phyloP scores from a whole-genome alignment of 2,888 invertebrate genomes.

The Allolobophora icterica region DNA sequence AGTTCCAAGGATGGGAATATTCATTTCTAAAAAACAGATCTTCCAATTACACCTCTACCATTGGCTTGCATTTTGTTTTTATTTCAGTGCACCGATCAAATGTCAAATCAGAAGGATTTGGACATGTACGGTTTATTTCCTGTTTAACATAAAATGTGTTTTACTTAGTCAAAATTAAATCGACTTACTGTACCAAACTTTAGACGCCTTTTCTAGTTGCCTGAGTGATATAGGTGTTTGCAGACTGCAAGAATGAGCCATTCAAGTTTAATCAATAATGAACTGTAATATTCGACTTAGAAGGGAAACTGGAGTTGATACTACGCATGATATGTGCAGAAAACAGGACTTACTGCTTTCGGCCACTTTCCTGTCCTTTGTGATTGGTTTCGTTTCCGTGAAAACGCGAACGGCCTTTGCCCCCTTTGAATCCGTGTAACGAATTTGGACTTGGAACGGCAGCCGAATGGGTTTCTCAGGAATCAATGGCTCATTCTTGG shows the following conservation, averaged over 20 bases:
- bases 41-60: too few species aligned
- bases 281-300: background rate
- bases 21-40: conserved; percentile 40
- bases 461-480: background rate
- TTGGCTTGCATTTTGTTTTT: too few species aligned
- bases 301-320: background rate
- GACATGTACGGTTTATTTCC: too few species aligned
- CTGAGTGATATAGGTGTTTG: background rate
- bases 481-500: background rate
- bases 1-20: conserved; percentile 54
- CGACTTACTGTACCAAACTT: too few species aligned
- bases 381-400: background rate
- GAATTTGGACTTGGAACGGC: background rate
- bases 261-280: background rate
- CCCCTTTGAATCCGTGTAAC: background rate
- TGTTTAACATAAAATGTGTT: too few species aligned
- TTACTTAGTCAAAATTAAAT: too few species aligned
- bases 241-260: background rate
- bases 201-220: too few species aligned
- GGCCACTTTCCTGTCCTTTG: background rate
- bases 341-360: conserved; percentile 32
- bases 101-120: too few species aligned
- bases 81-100: too few species aligned
- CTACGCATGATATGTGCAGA: too few species aligned
- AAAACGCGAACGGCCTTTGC: conserved; percentile 15